These are phyloP conservation scores for Pseudorhiza aurosa DNA, from an alignment of 30 jellyfish, hydroid and myxozoan genomes.

Conservation along the genomic window DNA sequence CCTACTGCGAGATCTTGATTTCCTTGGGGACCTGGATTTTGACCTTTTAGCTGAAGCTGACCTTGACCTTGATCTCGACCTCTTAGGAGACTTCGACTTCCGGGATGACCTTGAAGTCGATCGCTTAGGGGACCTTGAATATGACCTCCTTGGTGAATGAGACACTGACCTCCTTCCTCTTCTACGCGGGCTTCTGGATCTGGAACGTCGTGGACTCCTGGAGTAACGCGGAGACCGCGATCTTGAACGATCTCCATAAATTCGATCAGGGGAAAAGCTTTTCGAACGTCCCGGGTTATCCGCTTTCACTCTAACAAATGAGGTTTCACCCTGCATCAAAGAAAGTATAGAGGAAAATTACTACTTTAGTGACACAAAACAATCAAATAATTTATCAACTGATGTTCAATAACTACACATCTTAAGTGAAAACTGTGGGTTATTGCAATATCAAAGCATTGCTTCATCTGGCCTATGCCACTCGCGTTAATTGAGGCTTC, in stretches of 20 bases:
- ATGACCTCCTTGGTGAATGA: conserved; percentile 50
- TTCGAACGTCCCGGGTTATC: not conserved
- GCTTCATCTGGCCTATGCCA: no score
- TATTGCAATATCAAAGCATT: no score
- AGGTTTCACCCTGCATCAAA: not conserved
- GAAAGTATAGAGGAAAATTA: no score
- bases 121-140: conserved; percentile 49
- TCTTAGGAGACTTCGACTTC: conserved; percentile 27
- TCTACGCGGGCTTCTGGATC: conserved; percentile 42
- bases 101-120: conserved; percentile 45
- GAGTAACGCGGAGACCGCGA: conserved; percentile 70
- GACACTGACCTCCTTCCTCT: conserved; percentile 19
- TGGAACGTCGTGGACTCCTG: conserved; percentile 43
- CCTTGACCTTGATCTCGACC: conserved; percentile 39
- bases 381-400: no score
- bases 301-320: not conserved
- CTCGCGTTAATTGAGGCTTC: no score
- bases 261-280: conserved; percentile 74
- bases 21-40: conserved; percentile 34
- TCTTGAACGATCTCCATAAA: conserved; percentile 45
- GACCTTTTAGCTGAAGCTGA: conserved; percentile 31
- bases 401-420: no score
- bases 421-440: no score
- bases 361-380: no score
- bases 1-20: conserved; percentile 18